Percentiles rank a stretch among this genome's conserved stretches.
Evolutionary conservation across 1,140 invertebrate species (phyloP).

Genomic region (Drosophila neocordata): DNA sequence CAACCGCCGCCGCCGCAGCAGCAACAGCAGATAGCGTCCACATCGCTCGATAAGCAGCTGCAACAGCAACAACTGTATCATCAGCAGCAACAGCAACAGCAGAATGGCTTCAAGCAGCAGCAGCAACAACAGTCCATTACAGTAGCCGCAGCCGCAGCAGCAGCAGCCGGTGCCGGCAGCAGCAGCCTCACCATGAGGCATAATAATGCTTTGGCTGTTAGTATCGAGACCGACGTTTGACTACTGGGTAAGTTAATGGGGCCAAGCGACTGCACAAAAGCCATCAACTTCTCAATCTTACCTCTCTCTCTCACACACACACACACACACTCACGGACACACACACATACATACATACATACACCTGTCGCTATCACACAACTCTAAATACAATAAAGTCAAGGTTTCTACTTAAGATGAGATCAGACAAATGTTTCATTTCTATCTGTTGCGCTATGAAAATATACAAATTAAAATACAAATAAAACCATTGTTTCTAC

Average conservation of each 20-base stretch:
- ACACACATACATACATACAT: neutral
- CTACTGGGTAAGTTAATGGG: conserved; percentile 89
- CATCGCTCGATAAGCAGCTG: conserved; percentile 48
- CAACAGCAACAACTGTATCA: conserved; percentile 49
- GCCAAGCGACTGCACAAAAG: conserved; percentile 9
- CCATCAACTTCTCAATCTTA: conserved; percentile 2
- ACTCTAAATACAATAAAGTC: too few species aligned
- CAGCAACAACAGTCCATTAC: conserved; percentile 55
- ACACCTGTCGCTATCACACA: neutral
- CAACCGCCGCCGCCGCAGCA: conserved; percentile 32
- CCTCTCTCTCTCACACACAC: neutral
- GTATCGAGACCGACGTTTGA: conserved; percentile 99
- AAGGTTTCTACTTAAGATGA: too few species aligned
- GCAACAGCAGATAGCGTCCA: conserved; percentile 51
- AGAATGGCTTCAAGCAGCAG: conserved; percentile 53
- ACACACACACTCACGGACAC: too few species aligned
- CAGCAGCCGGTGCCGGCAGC: conserved; percentile 86
- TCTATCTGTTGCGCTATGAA: too few species aligned
- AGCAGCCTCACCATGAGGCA: conserved; percentile 92
- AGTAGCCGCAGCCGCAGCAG: conserved; percentile 40
- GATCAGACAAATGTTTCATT: too few species aligned
- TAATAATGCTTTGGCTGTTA: conserved; percentile 89
- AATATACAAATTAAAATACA: neutral
- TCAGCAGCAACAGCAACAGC: conserved; percentile 46
- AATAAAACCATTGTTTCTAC: neutral